Conservation (phyloP, 2,797 vertebrate genomes). For the Borostomias antarcticus region DNA sequence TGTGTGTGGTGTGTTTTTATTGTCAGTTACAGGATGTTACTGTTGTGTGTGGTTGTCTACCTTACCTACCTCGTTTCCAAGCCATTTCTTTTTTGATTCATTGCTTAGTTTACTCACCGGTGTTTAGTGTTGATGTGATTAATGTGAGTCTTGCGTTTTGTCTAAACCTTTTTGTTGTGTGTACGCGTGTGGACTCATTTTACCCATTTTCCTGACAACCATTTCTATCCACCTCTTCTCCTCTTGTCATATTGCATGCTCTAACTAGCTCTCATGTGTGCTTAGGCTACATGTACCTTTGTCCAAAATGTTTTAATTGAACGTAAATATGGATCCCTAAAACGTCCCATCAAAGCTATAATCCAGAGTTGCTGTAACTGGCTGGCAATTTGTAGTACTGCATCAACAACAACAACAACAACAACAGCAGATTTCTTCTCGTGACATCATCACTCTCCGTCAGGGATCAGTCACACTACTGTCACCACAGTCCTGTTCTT, state of each 20-base stretch:
- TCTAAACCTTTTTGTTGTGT: constrained; percentile 1
- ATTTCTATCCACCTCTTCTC: background rate
- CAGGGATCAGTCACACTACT: no score
- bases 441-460: no score
- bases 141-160: background rate
- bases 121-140: background rate
- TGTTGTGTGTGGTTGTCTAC: background rate
- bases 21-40: background rate
- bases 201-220: background rate
- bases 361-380: no score
- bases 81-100: background rate
- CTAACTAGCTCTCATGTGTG: background rate
- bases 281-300: background rate
- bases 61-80: no score
- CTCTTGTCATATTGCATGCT: constrained; percentile 1
- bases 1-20: background rate
- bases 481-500: no score
- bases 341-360: no score
- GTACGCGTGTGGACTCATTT: background rate
- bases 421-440: no score
- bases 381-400: no score
- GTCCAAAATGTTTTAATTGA: no score
- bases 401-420: no score
- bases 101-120: background rate
- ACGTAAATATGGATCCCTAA: no score